Evolutionary conservation across 2,888 invertebrate genomes (phyloP).

Genomic region (Dyspetes luteomarginatus): DNA sequence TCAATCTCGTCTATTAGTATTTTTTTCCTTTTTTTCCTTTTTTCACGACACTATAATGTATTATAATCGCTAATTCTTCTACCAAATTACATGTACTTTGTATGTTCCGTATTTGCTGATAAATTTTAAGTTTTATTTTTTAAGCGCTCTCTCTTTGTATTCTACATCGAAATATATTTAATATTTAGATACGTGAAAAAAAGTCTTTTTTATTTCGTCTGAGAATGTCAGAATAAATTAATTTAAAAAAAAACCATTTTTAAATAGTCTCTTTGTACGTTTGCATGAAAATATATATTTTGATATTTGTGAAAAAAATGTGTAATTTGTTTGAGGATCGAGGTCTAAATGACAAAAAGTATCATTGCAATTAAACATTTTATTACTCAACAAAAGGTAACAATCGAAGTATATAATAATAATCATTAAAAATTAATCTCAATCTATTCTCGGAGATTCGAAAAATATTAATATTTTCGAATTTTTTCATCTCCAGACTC

Average conservation of each 20-base stretch:
- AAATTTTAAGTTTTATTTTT: constrained; percentile 51
- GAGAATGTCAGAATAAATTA: neutral
- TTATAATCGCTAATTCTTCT: constrained; percentile 9
- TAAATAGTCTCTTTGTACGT: too few species aligned
- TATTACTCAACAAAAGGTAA: constrained; percentile 81
- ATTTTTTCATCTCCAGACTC: neutral
- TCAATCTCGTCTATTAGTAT: constrained; percentile 6
- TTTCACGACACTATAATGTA: constrained; percentile 23
- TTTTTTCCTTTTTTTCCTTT: constrained; percentile 22
- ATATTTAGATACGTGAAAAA: constrained; percentile 61
- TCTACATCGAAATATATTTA: constrained; percentile 68
- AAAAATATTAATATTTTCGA: constrained; percentile 36
- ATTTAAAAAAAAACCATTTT: neutral
- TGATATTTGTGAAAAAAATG: too few species aligned
- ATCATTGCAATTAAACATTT: constrained; percentile 75
- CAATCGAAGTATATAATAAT: constrained; percentile 69
- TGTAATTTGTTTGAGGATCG: too few species aligned
- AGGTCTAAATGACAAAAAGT: too few species aligned
- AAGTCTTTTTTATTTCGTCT: neutral
- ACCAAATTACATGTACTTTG: constrained; percentile 52
- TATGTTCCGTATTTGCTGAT: constrained; percentile 43
- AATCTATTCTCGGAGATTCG: constrained; percentile 42
- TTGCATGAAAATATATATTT: too few species aligned
- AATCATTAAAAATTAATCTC: constrained; percentile 52
- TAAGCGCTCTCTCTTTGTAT: constrained; percentile 62